Evolutionary conservation across 2,113 vertebrate species (phyloP), one percentile per base, ranked within the genome.

Genomic region (Centropus unirufus): DNA sequence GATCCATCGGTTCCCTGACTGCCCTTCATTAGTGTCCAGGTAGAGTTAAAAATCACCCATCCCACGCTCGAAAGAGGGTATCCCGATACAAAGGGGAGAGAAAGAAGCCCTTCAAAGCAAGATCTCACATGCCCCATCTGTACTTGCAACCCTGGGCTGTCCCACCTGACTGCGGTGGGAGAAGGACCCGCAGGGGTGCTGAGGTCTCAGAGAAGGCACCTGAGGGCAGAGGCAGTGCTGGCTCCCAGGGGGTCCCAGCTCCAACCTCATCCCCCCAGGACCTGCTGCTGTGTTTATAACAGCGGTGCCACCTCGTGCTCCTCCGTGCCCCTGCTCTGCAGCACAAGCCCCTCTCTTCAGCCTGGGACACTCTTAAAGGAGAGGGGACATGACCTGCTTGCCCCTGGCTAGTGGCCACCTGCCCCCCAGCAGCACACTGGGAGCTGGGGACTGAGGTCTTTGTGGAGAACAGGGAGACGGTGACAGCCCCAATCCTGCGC

Each of bases 251-350:
- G 19, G 4, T 2, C 47, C 11, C 44, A 21, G 72, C 15, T 52
- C 58, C n/a, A 39, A n/a, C n/a, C n/a, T n/a, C n/a, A n/a, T n/a
- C 88, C 74, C 34, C 26, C 21, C 9, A 9, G 64, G 62, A 42
- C 14, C 30, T 9, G 32, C 14, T 69, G 24, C 54, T n/a, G 9
- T n/a, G 8, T 4, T 66, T 20, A 5, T 55, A 32, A 2, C 74
- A 73, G 52, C 39, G 8, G n/a, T 12, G 30, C 24, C 75, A 58
- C 7, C 61, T 5, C 8, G 0, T 0, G 3, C 12, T 26, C 63
- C 3, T 26, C 2, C 0, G 5, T 10, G 14, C 22, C 57, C 72
- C 81, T 34, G 47, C 5, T 73, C 47, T 42, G 44, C 49, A 47
- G 17, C 46, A 47, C 46, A 47, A 47, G 46, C 17, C 46, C 13